Percentiles rank a stretch among this genome's conserved stretches.
Conservation (phyloP, 2,113 vertebrate genomes). For the Capreolus pygargus region DNA sequence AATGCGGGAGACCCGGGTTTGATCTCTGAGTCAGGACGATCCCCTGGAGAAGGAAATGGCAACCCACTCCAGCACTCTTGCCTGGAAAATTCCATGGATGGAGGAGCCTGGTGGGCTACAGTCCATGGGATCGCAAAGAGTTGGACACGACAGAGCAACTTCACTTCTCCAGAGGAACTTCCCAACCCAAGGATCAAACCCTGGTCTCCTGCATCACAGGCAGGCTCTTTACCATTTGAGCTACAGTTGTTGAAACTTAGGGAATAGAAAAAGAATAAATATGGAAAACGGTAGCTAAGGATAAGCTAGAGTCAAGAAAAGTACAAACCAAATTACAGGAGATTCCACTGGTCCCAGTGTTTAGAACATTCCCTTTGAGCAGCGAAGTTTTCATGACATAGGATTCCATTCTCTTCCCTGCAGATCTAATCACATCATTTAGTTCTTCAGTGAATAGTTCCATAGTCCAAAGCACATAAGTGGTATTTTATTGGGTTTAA, state of each 20-base stretch:
- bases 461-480: conserved; percentile 5
- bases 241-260: not conserved
- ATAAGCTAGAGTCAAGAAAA: not conserved
- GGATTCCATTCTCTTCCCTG: not conserved
- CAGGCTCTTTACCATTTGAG: not conserved
- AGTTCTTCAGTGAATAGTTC: conserved; percentile 4
- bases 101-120: not conserved
- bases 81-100: not conserved
- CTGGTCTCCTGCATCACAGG: not conserved
- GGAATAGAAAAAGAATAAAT: not conserved
- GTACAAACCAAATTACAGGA: not conserved
- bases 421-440: not conserved
- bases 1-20: not conserved
- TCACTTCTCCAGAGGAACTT: not conserved
- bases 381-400: not conserved
- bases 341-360: not conserved
- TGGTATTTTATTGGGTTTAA: conserved; percentile 47
- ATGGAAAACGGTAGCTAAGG: not conserved
- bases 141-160: not conserved
- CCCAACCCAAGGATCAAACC: not conserved
- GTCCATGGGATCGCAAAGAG: not conserved
- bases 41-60: not conserved
- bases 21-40: not conserved
- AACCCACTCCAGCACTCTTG: not conserved
- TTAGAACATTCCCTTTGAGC: not conserved